Evolutionary conservation across 2,888 invertebrate species (phyloP), one percentile per base, ranked within the genome.

Genomic region (Chrysopilus asiliformis): DNA sequence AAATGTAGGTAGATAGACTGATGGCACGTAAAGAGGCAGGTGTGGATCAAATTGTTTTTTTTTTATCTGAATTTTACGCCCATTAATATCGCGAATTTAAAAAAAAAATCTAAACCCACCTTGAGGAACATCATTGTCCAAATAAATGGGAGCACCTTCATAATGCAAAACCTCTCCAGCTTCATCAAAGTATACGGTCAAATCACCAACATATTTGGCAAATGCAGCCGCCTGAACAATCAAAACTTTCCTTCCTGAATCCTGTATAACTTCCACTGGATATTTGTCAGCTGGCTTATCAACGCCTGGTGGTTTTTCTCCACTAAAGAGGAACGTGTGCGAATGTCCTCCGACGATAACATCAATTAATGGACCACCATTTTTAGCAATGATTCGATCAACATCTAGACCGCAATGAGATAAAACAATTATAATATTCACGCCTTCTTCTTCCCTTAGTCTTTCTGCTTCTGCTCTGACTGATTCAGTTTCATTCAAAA

Each of bases 301-400:
- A 0, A 72, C 72, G 14, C 71, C 74, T 0, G 72, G 72, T 1
- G 65, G 55, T 2, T 54, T 61, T 3, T 66, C 66, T 1, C 68
- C 69, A 6, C 76, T 76, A 56, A 73, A 87, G 1, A 89, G 68
- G 46, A 89, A 73, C 0, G 80, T 76, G 56, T 90, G 83, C 0
- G 83, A 79, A 55, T 89, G 89, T 0, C 77, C 82, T 4, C 89
- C 89, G n/a, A 90, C 79, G 38, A 90, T 79, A 1, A 89, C 68
- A 55, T 86, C 83, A 35, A 90, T 70, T 20, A 74, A 71, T 1
- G 73, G 68, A 3, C 79, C 70, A 26, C 71, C 74, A 4, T 68
- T 63, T 3, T 56, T 53, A 0, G 86, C 87, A 43, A 87, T 73
- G 19, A 63, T 53, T 65, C 68, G 63, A 47, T 82, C 82, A 14